Percentiles rank a stretch among this genome's conserved stretches.
These are phyloP conservation scores for Pogona vitticeps DNA, from an alignment of 2,113 vertebrate species.

Conservation along the genomic window DNA sequence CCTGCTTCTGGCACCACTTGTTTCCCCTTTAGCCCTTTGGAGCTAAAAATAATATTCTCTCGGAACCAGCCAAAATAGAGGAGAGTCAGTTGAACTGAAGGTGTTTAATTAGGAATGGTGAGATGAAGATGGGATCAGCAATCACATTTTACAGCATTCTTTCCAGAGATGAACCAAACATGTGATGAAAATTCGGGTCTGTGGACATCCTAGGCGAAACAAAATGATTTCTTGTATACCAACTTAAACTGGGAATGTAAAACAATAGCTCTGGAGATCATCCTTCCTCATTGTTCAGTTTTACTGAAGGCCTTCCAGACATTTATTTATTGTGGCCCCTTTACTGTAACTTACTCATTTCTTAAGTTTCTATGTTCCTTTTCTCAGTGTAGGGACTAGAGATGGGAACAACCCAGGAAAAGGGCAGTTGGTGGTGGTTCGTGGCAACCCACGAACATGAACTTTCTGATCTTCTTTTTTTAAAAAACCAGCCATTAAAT, in stretches of 20 bases:
- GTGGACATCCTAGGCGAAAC: neutral
- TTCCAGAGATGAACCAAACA: slow-evolving; percentile 54
- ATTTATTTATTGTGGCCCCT: neutral
- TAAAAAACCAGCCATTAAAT: no score
- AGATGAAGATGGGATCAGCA: slow-evolving; percentile 65
- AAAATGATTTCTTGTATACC: slow-evolving; percentile 13
- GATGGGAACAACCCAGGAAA: no score
- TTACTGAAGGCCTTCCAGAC: neutral
- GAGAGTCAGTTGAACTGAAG: slow-evolving; percentile 54
- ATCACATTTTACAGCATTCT: slow-evolving; percentile 63
- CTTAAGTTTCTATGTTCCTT: neutral
- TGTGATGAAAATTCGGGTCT: slow-evolving; percentile 41
- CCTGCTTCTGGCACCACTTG: slow-evolving; percentile 74
- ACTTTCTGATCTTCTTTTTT: no score
- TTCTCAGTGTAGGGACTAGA: neutral
- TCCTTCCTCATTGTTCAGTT: fast-evolving
- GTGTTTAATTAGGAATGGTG: slow-evolving; percentile 76
- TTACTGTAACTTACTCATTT: fast-evolving
- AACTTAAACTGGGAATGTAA: neutral
- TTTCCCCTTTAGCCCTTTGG: slow-evolving; percentile 73
- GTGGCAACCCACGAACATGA: no score
- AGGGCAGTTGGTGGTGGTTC: no score
- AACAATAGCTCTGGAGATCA: neutral
- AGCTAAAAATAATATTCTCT: slow-evolving; percentile 79
- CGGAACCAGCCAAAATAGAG: slow-evolving; percentile 63